Evolutionary conservation across 2,113 vertebrate genomes (phyloP).

Genomic region (Cygnus buccinator): DNA sequence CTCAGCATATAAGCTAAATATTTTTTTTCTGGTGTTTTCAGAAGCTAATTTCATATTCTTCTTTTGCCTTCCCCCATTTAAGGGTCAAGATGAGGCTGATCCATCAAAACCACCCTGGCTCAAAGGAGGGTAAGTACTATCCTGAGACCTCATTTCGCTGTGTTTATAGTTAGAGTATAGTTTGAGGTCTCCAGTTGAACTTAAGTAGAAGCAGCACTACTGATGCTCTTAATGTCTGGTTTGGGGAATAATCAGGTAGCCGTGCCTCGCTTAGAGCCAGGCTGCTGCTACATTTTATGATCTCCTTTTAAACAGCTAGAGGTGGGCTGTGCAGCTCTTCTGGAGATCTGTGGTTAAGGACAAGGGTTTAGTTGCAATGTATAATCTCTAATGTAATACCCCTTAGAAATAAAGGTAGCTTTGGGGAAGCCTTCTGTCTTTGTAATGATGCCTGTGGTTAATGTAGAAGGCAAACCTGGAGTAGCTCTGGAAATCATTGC

Average conservation of each 20-base stretch:
- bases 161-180: background rate
- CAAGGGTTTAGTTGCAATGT: background rate
- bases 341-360: background rate
- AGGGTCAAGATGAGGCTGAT: slow-evolving; percentile 84
- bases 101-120: slow-evolving; percentile 86
- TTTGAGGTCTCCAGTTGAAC: background rate
- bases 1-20: background rate
- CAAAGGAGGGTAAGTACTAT: slow-evolving; percentile 88
- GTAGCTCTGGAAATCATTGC: background rate
- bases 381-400: background rate
- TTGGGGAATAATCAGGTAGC: background rate
- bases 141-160: background rate
- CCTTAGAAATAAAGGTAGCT: background rate
- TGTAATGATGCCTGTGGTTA: rapidly evolving
- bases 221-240: background rate
- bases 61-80: slow-evolving; percentile 28
- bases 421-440: background rate
- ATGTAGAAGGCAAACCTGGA: background rate
- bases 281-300: background rate
- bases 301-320: background rate
- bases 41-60: slow-evolving; percentile 5
- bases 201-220: background rate
- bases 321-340: background rate
- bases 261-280: background rate
- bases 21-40: background rate